Evolutionary conservation across 2,888 invertebrate species (phyloP), one percentile per base, ranked within the genome.

Genomic region (Mycalesis mineus): DNA sequence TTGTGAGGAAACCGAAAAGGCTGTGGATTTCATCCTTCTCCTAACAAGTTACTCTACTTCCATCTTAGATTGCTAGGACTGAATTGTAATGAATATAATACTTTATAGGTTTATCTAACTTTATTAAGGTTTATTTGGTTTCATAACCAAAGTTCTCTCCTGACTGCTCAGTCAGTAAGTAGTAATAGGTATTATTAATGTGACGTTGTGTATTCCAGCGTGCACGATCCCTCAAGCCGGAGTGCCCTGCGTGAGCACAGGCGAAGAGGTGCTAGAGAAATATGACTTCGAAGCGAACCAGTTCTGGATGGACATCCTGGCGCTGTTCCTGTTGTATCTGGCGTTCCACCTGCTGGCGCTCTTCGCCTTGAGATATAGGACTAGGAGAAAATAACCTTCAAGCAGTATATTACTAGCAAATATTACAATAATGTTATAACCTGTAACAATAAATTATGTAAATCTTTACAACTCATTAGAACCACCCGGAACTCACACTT

Each of bases 281-380:
- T 95, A 94, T 74, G 94, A 94, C 79, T 96, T 96, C 80, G 80
- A 90, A 0, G 91, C 89, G 57, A 80, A 76, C 39, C 91, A 94
- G 71, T 90, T 96, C 36, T 91, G 91, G 82, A 75, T 82, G 1
- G 94, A 96, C 78, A 85, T 96, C 47, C 70, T 91, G 58, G 92
- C 93, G 1, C 92, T 96, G 82, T 64, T 92, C 45, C 73, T 90
- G 7, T 84, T 96, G 0, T 94, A 94, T 74, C 70, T 92, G 29
- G 71, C 83, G 42, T 96, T 96, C 80, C 95, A 96, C 75, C 68
- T 92, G 7, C 77, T 95, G 13, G 96, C 93, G 0, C 93, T 93
- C 60, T 67, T 93, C 0, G 94, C 93, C 51, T 87, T 96, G 2
- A 91, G 92, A 82, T 89, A 91, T 50, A 89, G 93, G 49, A 91